phyloP scores from a whole-genome alignment of 2,113 vertebrate species.

The Protobothrops flavoviridis region DNA sequence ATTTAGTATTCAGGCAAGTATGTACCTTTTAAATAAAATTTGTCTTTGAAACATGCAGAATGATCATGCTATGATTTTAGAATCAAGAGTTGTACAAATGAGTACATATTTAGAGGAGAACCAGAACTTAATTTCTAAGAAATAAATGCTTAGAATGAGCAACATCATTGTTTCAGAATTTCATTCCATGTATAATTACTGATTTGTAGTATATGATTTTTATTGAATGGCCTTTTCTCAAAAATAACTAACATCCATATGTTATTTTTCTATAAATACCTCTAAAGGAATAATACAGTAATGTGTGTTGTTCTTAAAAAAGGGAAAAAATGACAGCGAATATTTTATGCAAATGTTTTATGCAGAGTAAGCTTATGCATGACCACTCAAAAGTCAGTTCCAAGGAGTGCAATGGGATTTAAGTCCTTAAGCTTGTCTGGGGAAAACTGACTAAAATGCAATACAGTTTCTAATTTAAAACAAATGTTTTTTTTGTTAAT shows the following conservation, averaged over 20 bases:
- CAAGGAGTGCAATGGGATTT: background rate
- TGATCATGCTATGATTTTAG: background rate
- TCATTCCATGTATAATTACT: background rate
- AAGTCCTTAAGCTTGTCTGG: background rate
- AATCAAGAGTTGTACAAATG: background rate
- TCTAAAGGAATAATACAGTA: background rate
- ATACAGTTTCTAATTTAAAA: fast-evolving
- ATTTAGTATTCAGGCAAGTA: background rate
- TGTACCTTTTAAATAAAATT: background rate
- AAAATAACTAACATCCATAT: background rate
- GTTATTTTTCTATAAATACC: background rate
- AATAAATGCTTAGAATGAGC: background rate
- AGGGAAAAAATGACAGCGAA: background rate
- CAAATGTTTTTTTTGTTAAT: background rate
- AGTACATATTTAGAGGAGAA: background rate
- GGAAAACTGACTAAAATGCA: background rate
- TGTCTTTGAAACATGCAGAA: background rate
- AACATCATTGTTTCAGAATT: background rate
- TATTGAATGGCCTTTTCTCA: background rate
- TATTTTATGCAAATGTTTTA: background rate
- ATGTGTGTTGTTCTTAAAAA: background rate
- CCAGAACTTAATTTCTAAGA: background rate
- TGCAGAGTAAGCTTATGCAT: background rate
- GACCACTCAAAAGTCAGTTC: background rate
- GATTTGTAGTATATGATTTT: background rate